Evolutionary conservation across 2,113 vertebrate species (phyloP).

Genomic region (Grammomys surdaster): DNA sequence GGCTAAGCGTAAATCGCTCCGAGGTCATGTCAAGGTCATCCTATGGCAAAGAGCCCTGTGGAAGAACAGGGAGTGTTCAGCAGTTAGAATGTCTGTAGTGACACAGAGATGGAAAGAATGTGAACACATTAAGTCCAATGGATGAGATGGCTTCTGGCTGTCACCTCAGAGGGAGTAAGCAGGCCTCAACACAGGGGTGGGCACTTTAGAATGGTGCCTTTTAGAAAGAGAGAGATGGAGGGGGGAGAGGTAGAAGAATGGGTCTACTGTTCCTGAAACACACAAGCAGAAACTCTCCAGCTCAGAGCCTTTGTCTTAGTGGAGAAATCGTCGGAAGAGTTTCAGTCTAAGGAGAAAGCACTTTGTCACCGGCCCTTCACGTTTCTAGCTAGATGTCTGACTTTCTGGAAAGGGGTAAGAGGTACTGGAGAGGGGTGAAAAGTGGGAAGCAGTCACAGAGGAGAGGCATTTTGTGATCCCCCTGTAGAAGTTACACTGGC

Average conservation of each 20-base stretch:
- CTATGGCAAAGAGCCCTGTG: conserved; percentile 57
- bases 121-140: not conserved
- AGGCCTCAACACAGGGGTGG: not conserved
- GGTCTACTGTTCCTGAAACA: conserved; percentile 54
- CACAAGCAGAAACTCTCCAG: not conserved
- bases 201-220: conserved; percentile 34
- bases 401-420: not conserved
- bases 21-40: conserved; percentile 45
- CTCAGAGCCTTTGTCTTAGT: conserved; percentile 39
- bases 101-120: conserved; percentile 65
- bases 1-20: conserved; percentile 45
- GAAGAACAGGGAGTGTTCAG: conserved; percentile 46
- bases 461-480: not conserved
- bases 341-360: conserved; percentile 10
- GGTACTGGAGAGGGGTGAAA: not conserved
- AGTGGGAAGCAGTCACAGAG: not conserved
- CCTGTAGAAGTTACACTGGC: not conserved
- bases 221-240: not conserved
- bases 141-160: not conserved
- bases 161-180: conserved; percentile 48
- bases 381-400: conserved; percentile 31
- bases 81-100: conserved; percentile 27
- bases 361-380: conserved; percentile 16
- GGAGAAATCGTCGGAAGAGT: conserved; percentile 49
- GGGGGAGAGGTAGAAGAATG: conserved; percentile 11